Percentiles rank a stretch among this genome's conserved stretches.
Evolutionary conservation across 1,140 invertebrate species (phyloP).

Genomic region (Caenorhabditis latens): DNA sequence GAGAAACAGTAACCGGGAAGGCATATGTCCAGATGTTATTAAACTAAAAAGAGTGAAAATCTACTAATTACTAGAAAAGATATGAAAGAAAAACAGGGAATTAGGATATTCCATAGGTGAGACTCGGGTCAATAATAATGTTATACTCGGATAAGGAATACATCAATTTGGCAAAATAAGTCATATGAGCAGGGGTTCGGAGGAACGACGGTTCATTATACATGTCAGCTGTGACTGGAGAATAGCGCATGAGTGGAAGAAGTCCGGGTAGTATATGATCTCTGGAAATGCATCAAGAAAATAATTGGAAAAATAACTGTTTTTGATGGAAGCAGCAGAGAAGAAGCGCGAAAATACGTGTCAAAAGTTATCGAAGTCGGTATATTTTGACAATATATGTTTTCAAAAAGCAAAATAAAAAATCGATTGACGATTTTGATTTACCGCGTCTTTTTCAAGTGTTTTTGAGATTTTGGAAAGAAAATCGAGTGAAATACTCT

Average conservation of each 20-base stretch:
- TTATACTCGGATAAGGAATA: constrained; percentile 92
- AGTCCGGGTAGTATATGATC: constrained; percentile 92
- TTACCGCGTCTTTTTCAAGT: too few species aligned
- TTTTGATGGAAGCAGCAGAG: too few species aligned
- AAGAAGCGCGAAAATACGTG: too few species aligned
- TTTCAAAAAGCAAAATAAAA: too few species aligned
- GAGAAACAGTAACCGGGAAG: neutral
- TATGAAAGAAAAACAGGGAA: constrained; percentile 4
- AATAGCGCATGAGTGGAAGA: constrained; percentile 87
- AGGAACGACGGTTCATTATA: constrained; percentile 96
- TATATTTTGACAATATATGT: too few species aligned
- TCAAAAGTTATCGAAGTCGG: too few species aligned
- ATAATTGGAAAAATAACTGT: neutral
- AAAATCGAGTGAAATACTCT: too few species aligned
- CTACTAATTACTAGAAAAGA: neutral
- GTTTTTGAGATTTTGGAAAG: too few species aligned
- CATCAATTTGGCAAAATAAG: constrained; percentile 91
- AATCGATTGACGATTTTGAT: too few species aligned
- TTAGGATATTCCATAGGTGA: constrained; percentile 87
- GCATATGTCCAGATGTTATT: neutral
- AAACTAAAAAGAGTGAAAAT: neutral
- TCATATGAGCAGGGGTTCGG: constrained; percentile 86
- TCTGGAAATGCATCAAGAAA: constrained; percentile 79
- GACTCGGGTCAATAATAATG: constrained; percentile 91
- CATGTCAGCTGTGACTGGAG: constrained; percentile 89